Evolutionary conservation across 1,140 invertebrate genomes (phyloP).

Genomic region (Ylistrum balloti): DNA sequence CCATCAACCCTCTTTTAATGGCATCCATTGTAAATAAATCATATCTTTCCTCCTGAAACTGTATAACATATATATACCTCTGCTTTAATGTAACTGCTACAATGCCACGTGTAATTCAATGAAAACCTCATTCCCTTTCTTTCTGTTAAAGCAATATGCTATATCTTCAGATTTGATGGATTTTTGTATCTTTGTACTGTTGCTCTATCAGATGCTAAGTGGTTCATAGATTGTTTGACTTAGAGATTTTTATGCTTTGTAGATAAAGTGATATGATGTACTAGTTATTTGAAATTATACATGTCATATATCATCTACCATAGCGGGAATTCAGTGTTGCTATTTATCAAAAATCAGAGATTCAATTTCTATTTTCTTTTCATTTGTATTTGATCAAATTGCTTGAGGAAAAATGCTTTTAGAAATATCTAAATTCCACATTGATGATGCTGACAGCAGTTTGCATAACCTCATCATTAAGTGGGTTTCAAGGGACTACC

Average conservation of each 20-base stretch:
- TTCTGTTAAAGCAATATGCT: neutral
- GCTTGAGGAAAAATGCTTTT: neutral
- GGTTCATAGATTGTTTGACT: neutral
- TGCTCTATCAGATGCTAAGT: neutral
- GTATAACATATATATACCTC: neutral
- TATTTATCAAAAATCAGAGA: neutral
- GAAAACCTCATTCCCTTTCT: neutral
- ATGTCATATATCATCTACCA: neutral
- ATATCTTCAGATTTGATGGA: neutral
- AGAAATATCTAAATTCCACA: neutral
- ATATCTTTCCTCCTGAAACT: neutral
- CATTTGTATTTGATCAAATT: neutral
- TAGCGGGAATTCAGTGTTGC: neutral
- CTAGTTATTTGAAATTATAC: neutral
- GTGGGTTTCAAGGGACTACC: neutral
- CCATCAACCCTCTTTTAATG: slow-evolving; percentile 6
- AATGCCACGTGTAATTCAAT: neutral
- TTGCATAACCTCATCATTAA: no score
- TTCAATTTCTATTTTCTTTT: slow-evolving; percentile 12
- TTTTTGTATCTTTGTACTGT: neutral
- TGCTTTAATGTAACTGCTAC: neutral
- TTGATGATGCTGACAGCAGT: no score
- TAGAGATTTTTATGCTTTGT: neutral
- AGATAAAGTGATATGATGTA: neutral
- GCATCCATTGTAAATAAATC: neutral